These are phyloP conservation scores for Falco biarmicus DNA, from an alignment of 2,797 vertebrate species.

Conservation along the genomic window DNA sequence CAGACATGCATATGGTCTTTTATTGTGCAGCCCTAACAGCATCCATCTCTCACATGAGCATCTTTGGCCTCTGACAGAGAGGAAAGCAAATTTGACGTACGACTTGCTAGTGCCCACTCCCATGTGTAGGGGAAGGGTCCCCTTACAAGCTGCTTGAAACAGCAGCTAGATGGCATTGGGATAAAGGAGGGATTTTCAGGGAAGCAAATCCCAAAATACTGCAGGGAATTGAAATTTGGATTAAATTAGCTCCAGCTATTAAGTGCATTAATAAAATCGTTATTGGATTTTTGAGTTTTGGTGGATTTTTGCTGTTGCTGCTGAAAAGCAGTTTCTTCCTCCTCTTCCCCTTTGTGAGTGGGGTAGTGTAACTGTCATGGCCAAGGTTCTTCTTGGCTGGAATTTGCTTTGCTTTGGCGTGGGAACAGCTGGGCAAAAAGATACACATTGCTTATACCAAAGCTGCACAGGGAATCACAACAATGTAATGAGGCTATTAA, in stretches of 20 bases:
- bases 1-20: neutral
- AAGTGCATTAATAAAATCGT: neutral
- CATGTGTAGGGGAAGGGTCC: neutral
- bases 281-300: neutral
- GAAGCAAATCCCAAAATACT: neutral
- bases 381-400: neutral
- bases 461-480: neutral
- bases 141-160: neutral
- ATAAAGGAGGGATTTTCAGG: neutral
- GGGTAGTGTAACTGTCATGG: neutral
- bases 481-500: neutral
- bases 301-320: neutral
- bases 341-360: accelerated
- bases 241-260: neutral
- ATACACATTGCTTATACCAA: neutral
- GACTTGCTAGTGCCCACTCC: neutral
- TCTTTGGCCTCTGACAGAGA: neutral
- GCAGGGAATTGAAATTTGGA: neutral
- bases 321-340: neutral
- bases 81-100: neutral
- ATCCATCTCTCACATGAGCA: neutral
- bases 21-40: neutral
- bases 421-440: neutral
- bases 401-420: neutral
- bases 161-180: neutral